phyloP scores from a whole-genome alignment of 2,113 vertebrate species.

The Elephas maximus region DNA sequence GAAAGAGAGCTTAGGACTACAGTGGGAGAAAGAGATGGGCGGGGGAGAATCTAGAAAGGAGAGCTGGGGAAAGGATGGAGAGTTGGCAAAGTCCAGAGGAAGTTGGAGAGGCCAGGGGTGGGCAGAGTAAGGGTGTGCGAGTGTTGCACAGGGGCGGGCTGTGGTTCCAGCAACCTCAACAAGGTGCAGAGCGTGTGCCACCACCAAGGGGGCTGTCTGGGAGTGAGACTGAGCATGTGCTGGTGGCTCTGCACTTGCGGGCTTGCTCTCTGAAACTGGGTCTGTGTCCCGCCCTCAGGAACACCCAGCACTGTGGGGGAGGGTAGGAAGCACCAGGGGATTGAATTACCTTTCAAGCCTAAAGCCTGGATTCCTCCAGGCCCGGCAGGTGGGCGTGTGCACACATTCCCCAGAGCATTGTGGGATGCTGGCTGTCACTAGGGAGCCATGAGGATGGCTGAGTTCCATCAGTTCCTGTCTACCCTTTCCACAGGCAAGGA shows the following conservation, averaged over 20 bases:
- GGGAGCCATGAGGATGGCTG: background rate
- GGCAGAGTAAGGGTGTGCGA: background rate
- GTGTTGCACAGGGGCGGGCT: background rate
- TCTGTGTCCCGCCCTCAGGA: background rate
- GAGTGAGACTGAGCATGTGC: background rate
- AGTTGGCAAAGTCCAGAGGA: background rate
- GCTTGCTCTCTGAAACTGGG: constrained; percentile 43
- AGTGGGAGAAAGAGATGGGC: background rate
- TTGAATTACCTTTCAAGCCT: constrained; percentile 66
- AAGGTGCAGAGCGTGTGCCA: background rate
- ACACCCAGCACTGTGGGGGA: constrained; percentile 24
- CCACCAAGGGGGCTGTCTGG: background rate
- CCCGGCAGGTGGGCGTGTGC: constrained; percentile 50
- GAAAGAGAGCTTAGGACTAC: background rate
- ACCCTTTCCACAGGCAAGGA: background rate
- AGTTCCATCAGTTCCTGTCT: background rate
- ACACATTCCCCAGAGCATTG: constrained; percentile 40
- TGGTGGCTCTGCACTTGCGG: accelerated
- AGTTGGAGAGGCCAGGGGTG: background rate
- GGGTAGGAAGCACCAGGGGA: background rate
- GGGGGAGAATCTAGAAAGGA: background rate
- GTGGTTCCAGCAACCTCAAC: background rate
- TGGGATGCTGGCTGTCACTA: constrained; percentile 60
- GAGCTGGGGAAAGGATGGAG: background rate
- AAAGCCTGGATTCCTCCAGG: constrained; percentile 64